Base-by-base conservation (phyloP, 2,888 invertebrate genomes). In the Papilio elwesi region DNA sequence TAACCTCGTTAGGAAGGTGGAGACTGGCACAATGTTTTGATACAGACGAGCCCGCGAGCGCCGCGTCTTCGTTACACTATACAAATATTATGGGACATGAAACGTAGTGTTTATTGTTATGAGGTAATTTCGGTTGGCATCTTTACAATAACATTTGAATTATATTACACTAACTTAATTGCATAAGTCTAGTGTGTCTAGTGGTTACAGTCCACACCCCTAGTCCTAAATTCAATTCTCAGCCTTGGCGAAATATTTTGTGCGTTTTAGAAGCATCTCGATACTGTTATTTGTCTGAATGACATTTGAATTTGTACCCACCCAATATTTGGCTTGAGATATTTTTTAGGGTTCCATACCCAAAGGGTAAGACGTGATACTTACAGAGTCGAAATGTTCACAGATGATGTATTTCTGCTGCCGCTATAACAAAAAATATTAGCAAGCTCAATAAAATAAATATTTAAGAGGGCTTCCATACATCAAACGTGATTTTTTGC, bases 11-110 rank as follows among this genome's bases (percentile, higher is more conserved):
- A 71, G 38, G 62, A 47, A n/a, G 52, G 12, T 26, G 59, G n/a
- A 59, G 16, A 48, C 47, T 52, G 71, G 15, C 62, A 48, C 69
- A 51, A 13, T 71, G 62, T 67, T 71, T 71, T 71, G 63, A 71
- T 71, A 71, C 63, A 67, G 36, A 51, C 49, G 15, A 47, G 53
- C 55, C 36, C 63, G 36, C 53, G 13, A 15, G 59, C 59, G 16
- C 15, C 15, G 7, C 52, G 43, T 49, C 51, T 36, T 51, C 36
- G 49, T 65, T 51, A 52, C 65, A n/a, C 43, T 51, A 68, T 36
- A 68, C 55, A 68, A 59, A 68, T 68, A 57, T 68, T 57, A 68
- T 57, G 57, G 11, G 15, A 55, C 55, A 67, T 67, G 26, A 55
- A 67, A 69, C 43, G 49, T 69, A 48, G 62, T 51, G 49, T 62